These are phyloP conservation scores for Lota lota DNA, from an alignment of 2,113 vertebrate species.

Conservation along the genomic window DNA sequence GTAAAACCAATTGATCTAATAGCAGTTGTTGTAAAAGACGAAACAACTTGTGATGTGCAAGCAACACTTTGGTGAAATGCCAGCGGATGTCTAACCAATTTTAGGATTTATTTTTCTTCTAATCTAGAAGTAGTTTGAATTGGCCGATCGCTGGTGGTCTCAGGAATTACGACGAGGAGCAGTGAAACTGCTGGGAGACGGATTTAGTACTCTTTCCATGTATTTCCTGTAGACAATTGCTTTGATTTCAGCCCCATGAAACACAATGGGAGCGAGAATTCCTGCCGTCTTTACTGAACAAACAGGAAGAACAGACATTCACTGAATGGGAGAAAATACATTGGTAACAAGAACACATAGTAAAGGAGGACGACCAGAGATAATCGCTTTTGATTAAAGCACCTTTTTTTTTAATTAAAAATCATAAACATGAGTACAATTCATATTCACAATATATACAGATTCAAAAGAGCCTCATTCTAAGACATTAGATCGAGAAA, in stretches of 20 bases:
- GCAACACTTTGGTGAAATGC: not conserved
- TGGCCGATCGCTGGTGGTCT: slow-evolving; percentile 29
- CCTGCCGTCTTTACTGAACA: slow-evolving; percentile 38
- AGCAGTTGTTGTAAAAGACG: no score
- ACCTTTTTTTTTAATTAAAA: slow-evolving; percentile 66
- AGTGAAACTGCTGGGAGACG: slow-evolving; percentile 35
- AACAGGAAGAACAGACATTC: slow-evolving; percentile 66
- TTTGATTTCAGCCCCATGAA: slow-evolving; percentile 61
- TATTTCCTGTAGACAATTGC: slow-evolving; percentile 70
- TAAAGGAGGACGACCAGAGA: slow-evolving; percentile 28
- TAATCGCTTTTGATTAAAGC: slow-evolving; percentile 28
- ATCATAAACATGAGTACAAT: slow-evolving; percentile 47
- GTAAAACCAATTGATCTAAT: no score
- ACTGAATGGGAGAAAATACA: slow-evolving; percentile 58
- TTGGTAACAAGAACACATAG: slow-evolving; percentile 47
- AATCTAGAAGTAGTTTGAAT: slow-evolving; percentile 35
- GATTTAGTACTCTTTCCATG: slow-evolving; percentile 62
- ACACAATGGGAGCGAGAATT: slow-evolving; percentile 66
- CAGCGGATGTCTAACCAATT: not conserved
- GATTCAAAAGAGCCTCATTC: slow-evolving; percentile 32
- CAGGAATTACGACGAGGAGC: slow-evolving; percentile 23
- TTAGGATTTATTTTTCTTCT: slow-evolving; percentile 7
- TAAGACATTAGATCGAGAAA: slow-evolving; percentile 4
- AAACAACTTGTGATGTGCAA: not conserved
- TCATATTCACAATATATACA: slow-evolving; percentile 50